Percentiles rank a stretch among this genome's conserved stretches.
phyloP scores from a whole-genome alignment of 2,888 invertebrate genomes.

The Andrena flavipes region DNA sequence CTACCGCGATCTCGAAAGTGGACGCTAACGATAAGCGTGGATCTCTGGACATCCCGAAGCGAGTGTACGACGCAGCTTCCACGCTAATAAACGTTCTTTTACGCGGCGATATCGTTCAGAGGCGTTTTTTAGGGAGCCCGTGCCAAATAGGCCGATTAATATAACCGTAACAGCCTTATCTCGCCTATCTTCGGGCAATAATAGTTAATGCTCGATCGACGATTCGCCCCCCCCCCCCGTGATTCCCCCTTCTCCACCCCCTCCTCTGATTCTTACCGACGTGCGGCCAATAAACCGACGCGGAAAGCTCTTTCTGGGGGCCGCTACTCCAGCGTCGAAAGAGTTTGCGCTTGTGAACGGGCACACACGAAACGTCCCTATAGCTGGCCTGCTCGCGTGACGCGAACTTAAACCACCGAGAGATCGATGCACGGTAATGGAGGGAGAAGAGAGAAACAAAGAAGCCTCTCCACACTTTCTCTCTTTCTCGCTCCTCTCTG shows the following conservation, averaged over 20 bases:
- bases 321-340: constrained; percentile 1
- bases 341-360: constrained; percentile 12
- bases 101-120: constrained; percentile 17
- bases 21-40: no score
- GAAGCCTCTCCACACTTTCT: constrained; percentile 46
- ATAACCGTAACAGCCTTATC: constrained; percentile 59
- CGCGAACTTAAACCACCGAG: constrained; percentile 47
- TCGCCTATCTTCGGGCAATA: constrained; percentile 55
- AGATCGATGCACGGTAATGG: constrained; percentile 52
- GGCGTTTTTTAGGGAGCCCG: constrained; percentile 37
- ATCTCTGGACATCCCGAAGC: background rate
- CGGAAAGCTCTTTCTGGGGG: constrained; percentile 46
- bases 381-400: constrained; percentile 41
- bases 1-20: no score
- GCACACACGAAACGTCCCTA: constrained; percentile 39
- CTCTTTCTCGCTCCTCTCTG: background rate
- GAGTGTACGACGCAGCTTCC: background rate
- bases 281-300: constrained; percentile 53
- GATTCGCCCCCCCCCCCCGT: constrained; percentile 30
- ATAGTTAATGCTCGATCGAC: constrained; percentile 57
- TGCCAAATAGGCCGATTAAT: constrained; percentile 61
- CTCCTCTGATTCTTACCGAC: constrained; percentile 10
- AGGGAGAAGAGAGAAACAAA: constrained; percentile 58
- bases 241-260: constrained; percentile 40
- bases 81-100: constrained; percentile 28